Evolutionary conservation across 2,113 vertebrate species (phyloP), one percentile per base, ranked within the genome.

Genomic region (Cynopterus brachyotis): DNA sequence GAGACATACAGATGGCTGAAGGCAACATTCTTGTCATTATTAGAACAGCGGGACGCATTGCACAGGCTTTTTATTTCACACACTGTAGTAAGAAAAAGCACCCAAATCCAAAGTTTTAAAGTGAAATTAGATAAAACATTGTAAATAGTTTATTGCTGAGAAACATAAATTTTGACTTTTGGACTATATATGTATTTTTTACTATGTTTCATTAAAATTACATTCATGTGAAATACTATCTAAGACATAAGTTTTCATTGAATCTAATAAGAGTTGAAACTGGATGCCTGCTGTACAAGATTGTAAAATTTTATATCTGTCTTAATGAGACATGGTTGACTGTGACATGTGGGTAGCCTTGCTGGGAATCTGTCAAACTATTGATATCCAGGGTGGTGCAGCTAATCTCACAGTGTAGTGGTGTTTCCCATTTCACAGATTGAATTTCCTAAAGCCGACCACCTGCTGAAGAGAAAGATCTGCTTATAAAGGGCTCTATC

Each of bases 81-180:
- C 9, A 53, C 24, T 87, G 3, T 60, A 24, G 35, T 66, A 55
- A 50, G 5, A 59, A 90, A 70, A 91, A 76, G 13, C 26, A 26
- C 3, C 17, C 4, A 72, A 80, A 73, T 26, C 35, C 53, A 73
- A 37, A 57, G 5, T 9, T 40, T 86, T 66, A 32, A 70, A 79
- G 53, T 75, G 47, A 87, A 88, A 35, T 87, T 76, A 87, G 50
- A 60, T 73, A 59, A 9, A 40, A 66, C 59, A 26, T 8, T 60
- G 6, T 66, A 53, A 86, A 80, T 62, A 50, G 76, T 22, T 60
- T 59, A 72, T 83, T 78, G 42, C 26, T 50, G 17, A 26, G 22
- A 94, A 82, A 73, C 3, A 30, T n/a, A 59, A 20, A 62, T 89
- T 72, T 93, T 94, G 42, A 69, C 37, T 78, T 89, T 92, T 86